Percentiles rank a stretch among this genome's conserved stretches.
Evolutionary conservation across 2,797 vertebrate species (phyloP).

Genomic region (Petrocephalus schoutedeni): DNA sequence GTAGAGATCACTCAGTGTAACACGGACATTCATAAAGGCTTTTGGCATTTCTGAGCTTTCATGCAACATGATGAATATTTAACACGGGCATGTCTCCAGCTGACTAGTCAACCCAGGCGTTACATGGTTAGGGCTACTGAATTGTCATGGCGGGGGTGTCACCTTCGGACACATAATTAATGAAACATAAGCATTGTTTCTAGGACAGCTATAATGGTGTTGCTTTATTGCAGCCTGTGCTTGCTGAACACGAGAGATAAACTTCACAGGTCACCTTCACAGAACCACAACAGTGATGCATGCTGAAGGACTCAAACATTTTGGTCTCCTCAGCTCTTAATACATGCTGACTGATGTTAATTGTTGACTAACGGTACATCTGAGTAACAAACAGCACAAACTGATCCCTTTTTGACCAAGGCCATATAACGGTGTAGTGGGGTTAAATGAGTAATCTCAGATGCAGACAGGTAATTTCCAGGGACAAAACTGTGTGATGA

Average conservation of each 20-base stretch:
- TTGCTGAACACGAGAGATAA: background rate
- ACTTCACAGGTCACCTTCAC: background rate
- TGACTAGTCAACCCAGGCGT: background rate
- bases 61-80: background rate
- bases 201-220: background rate
- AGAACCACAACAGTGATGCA: background rate
- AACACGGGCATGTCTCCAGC: background rate
- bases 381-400: background rate
- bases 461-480: background rate
- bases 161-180: background rate
- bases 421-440: background rate
- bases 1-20: background rate
- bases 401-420: background rate
- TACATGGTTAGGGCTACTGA: background rate
- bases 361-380: background rate
- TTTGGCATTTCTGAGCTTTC: background rate
- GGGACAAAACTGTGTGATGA: background rate
- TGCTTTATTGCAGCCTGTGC: background rate
- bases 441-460: slow-evolving; percentile 2
- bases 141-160: background rate
- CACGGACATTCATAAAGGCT: background rate
- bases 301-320: background rate
- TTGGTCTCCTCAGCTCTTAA: background rate
- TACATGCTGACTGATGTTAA: background rate
- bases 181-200: slow-evolving; percentile 4